phyloP scores from a whole-genome alignment of 2,797 vertebrate species.

The Platalea minor region DNA sequence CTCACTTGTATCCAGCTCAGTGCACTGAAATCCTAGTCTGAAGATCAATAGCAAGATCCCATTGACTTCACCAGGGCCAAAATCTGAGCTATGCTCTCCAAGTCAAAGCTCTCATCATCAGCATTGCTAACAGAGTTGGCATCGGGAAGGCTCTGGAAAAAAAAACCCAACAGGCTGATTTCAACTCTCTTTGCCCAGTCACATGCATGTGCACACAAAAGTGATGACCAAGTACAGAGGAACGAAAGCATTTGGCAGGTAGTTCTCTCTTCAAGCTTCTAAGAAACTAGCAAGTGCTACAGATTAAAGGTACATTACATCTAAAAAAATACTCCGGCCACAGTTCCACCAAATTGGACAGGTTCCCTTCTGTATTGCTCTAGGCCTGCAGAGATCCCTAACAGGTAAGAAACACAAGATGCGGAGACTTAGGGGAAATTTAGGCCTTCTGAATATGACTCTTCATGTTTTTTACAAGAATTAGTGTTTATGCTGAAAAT shows the following conservation, averaged over 20 bases:
- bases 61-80: not conserved
- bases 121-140: not conserved
- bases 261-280: not conserved
- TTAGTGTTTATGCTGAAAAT: slow-evolving; percentile 35
- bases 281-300: not conserved
- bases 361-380: not conserved
- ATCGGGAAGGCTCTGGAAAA: not conserved
- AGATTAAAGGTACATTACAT: not conserved
- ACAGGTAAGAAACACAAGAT: not conserved
- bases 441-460: not conserved
- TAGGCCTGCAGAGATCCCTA: not conserved
- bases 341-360: not conserved
- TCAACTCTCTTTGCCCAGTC: not conserved
- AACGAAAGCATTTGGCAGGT: not conserved
- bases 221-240: not conserved
- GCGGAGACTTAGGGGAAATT: not conserved
- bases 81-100: not conserved
- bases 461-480: not conserved
- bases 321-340: not conserved
- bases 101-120: not conserved
- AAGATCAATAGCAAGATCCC: not conserved
- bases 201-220: not conserved
- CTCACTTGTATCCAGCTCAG: not conserved
- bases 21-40: not conserved
- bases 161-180: not conserved